Base-by-base conservation (phyloP, 2,888 invertebrate species). In the Metacarcinus magister region DNA sequence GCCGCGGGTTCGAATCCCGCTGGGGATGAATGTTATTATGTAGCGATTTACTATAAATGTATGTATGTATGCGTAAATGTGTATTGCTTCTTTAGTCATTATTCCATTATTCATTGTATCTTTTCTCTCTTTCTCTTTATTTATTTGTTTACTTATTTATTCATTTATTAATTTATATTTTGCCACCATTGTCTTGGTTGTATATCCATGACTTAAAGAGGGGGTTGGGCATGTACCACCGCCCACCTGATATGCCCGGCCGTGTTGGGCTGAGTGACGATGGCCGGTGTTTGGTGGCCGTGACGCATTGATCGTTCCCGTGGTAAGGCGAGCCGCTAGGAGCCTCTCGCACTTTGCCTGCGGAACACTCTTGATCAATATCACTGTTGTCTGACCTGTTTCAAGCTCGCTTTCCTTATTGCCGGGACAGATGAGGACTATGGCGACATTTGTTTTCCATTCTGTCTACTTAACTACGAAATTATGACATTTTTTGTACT, bases 1-100 rank as follows among this genome's bases (percentile, higher is more conserved):
- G 97, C 97, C 97, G 97, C 97, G 97, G 97, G 97, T 97, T 97
- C 97, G 97, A 97, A 97, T 97, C 97, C 97, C 97, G 97, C 97
- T 97, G 97, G 97, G 97, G 97, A 97, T 97, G 97, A 28, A 82
- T 94, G 93, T 95, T 95, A 95, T 95, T 95, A 95, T 95, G 46
- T 82, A 67, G 82, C 43, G 32, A 92, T 46, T 28, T 48, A 93
- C 39, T 23, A 93, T 43, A 92, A 13, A 75, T 67, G 32, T 67
- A 43, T 67, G 67, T 43, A 75, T 39, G 43, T 67, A 75, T 43
- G 39, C 13, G n/a, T 44, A 44, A 3, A 44, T 44, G 23, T 44
- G 48, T 44, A 92, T n/a, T 28, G n/a, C 13, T 87, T n/a, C 67
- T 67, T 54, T 13, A 54, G 67, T 67, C 7, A n/a, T 67, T 7